These are phyloP conservation scores for Drosophila setosimentum DNA, from an alignment of 2,888 invertebrate genomes.

Conservation along the genomic window DNA sequence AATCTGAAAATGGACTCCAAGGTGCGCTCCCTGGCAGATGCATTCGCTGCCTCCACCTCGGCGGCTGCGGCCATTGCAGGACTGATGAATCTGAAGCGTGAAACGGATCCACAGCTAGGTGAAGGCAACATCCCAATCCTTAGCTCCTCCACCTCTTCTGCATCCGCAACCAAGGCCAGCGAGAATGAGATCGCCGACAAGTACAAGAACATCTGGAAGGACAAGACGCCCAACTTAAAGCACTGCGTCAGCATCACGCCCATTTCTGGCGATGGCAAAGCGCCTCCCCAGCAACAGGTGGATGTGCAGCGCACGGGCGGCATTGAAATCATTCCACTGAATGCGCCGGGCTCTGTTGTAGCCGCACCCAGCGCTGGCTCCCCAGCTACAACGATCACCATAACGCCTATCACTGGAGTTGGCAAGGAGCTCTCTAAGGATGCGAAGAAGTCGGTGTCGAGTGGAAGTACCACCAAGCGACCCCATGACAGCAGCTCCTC, in stretches of 20 bases:
- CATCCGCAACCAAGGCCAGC: constrained; percentile 48
- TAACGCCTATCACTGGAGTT: constrained; percentile 89
- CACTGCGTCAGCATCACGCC: constrained; percentile 84
- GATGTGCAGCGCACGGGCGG: constrained; percentile 82
- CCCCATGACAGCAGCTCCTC: constrained; percentile 59
- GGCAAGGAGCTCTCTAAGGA: constrained; percentile 59
- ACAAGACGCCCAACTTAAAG: constrained; percentile 82
- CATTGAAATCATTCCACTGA: constrained; percentile 94
- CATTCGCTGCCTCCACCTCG: constrained; percentile 74
- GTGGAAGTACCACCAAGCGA: constrained; percentile 55
- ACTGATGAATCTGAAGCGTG: constrained; percentile 63
- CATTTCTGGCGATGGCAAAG: constrained; percentile 68
- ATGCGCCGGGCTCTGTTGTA: constrained; percentile 83
- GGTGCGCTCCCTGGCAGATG: constrained; percentile 63
- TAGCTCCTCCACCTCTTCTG: constrained; percentile 18
- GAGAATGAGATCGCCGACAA: constrained; percentile 83
- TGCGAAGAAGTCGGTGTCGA: constrained; percentile 47
- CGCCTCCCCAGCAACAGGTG: constrained; percentile 35
- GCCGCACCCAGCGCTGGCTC: constrained; percentile 86
- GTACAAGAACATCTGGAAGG: constrained; percentile 85
- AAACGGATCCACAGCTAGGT: constrained; percentile 59
- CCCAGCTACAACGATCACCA: constrained; percentile 92
- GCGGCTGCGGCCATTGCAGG: constrained; percentile 72
- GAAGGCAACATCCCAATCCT: constrained; percentile 21
- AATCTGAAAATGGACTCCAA: constrained; percentile 74